Evolutionary conservation across 2,797 vertebrate species (phyloP).

Genomic region (Diplodus sargus): DNA sequence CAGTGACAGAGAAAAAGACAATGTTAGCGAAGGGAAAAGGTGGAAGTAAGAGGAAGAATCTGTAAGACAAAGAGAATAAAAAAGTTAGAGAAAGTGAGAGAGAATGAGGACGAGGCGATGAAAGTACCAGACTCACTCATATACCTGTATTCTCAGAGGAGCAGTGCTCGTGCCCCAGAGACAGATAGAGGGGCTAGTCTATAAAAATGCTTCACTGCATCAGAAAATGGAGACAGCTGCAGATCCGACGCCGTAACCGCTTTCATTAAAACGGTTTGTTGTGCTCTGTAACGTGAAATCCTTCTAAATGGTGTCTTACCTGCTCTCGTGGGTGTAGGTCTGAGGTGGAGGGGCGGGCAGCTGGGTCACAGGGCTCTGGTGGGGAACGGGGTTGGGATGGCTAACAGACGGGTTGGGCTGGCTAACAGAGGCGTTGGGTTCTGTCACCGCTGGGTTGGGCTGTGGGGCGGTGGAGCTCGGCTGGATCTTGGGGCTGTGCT

Average conservation of each 20-base stretch:
- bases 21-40: constrained; percentile 2
- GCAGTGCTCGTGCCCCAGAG: constrained; percentile 41
- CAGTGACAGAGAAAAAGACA: constrained; percentile 26
- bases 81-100: constrained; percentile 10
- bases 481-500: constrained; percentile 89
- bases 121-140: constrained; percentile 30
- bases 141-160: constrained; percentile 45
- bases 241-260: constrained; percentile 21
- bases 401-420: constrained; percentile 81
- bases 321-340: constrained; percentile 93
- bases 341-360: constrained; percentile 86
- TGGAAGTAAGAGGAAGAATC: background rate
- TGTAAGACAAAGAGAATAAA: background rate
- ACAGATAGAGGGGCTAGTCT: constrained; percentile 41
- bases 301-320: constrained; percentile 79
- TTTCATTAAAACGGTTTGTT: constrained; percentile 4
- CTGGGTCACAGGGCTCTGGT: constrained; percentile 89
- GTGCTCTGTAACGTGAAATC: background rate
- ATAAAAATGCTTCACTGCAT: constrained; percentile 52
- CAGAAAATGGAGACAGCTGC: constrained; percentile 41
- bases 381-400: constrained; percentile 85
- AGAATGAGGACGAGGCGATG: constrained; percentile 4
- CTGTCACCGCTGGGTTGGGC: constrained; percentile 78
- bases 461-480: constrained; percentile 81
- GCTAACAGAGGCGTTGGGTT: constrained; percentile 54